Percentiles rank a stretch among this genome's conserved stretches.
Conservation (phyloP, 2,113 vertebrate genomes). For the Archocentrus centrarchus region DNA sequence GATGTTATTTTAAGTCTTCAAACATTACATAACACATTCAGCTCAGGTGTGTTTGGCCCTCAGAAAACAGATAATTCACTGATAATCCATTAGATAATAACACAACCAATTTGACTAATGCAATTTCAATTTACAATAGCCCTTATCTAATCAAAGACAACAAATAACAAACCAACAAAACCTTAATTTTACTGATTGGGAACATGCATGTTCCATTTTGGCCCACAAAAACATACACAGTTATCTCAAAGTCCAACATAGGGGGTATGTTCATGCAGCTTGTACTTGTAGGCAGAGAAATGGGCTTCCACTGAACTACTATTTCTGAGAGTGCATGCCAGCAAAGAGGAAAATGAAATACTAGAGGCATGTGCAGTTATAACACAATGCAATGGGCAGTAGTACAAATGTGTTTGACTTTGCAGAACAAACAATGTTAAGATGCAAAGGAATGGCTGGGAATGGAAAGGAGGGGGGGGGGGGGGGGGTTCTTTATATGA, state of each 20-base stretch:
- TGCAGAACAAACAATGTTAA: too few relatives aligned
- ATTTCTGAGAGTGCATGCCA: not conserved
- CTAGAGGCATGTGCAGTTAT: not conserved
- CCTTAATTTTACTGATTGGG: not conserved
- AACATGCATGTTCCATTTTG: not conserved
- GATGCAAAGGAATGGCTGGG: too few relatives aligned
- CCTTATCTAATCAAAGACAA: not conserved
- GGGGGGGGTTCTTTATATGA: not conserved
- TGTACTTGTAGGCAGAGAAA: not conserved
- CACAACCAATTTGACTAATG: not conserved
- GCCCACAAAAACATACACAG: not conserved
- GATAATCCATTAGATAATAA: accelerated
- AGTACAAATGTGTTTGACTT: too few relatives aligned
- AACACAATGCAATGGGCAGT: not conserved
- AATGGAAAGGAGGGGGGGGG: too few relatives aligned
- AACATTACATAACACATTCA: conserved; percentile 34
- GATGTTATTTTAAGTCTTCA: conserved; percentile 46
- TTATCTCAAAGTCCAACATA: not conserved
- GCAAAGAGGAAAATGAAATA: not conserved
- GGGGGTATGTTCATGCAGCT: not conserved
- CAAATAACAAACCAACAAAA: not conserved
- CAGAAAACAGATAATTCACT: not conserved
- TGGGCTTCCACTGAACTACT: not conserved
- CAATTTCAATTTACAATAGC: not conserved
- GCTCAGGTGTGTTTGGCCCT: not conserved